Evolutionary conservation across 2,888 invertebrate genomes (phyloP), one percentile per base, ranked within the genome.

Genomic region (Drosophila stalkeri): DNA sequence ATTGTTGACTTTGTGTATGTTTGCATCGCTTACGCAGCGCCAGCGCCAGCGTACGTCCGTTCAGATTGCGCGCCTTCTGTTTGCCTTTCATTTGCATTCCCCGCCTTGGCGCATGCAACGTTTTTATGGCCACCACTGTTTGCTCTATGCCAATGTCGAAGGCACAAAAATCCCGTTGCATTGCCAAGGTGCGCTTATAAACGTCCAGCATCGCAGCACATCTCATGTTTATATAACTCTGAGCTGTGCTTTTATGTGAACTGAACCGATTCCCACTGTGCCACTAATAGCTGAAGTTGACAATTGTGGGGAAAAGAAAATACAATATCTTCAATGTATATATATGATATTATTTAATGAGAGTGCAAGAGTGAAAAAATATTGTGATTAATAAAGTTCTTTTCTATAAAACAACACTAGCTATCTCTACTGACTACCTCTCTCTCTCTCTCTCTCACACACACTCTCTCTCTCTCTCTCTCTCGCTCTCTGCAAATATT

Each of bases 1-100:
- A 39, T 46, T 84, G 84, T 84, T 89, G 89, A 86, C 81, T 86
- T 80, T 64, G 62, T 62, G 67, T 56, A 57, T 85, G 80, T 83
- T 82, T 82, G 86, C 89, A 63, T 51, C 80, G 83, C 82, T 85
- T 82, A 88, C 86, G 86, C 82, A 82, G 83, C 72, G 67, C 39
- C 78, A 56, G 20, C 64, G 46, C 33, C 57, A 27, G 27, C 27
- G 27, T 27, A 70, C 65, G 63, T 61, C 54, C 11, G 54, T 18
- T 62, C 54, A 44, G 49, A 54, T 54, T 61, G 52, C 54, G 54
- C 61, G 51, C 56, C 56, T 69, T 67, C 57, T 89, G 83, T 84
- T 84, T 84, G 89, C 44, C 84, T 86, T 86, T 84, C 86, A 84
- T 84, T 84, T 84, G 83, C 79, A 83, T 78, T 72, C 67, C 47